Conservation (phyloP, 2,113 vertebrate genomes). For the human (Homo sapiens) region DNA sequence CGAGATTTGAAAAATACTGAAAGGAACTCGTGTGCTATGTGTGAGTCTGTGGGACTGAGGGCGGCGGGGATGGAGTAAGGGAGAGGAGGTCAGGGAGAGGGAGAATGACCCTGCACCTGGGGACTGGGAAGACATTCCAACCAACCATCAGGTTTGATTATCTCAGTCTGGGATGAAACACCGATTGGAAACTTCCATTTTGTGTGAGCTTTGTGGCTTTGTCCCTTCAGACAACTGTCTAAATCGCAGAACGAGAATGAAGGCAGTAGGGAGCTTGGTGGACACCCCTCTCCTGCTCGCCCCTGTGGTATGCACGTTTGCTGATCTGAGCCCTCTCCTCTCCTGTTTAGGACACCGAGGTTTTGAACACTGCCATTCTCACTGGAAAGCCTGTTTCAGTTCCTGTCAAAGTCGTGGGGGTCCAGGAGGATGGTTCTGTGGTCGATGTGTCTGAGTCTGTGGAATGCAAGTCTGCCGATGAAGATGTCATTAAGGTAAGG, state of each 20-base stretch:
- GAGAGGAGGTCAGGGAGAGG: rapidly evolving
- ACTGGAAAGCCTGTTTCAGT: constrained; percentile 82
- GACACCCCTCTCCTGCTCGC: rapidly evolving
- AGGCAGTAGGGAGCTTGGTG: rapidly evolving
- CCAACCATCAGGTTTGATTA: not conserved
- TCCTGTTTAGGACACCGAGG: constrained; percentile 76
- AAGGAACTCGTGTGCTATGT: rapidly evolving
- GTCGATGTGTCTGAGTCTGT: constrained; percentile 77
- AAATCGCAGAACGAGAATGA: rapidly evolving
- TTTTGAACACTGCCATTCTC: constrained; percentile 86
- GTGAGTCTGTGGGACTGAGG: not conserved
- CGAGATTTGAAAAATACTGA: not conserved
- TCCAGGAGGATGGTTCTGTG: constrained; percentile 84
- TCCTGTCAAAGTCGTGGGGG: constrained; percentile 83
- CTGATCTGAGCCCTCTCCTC: not conserved
- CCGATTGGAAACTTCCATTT: no score
- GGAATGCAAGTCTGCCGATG: constrained; percentile 85
- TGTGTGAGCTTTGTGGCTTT: no score
- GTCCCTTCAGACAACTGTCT: rapidly evolving
- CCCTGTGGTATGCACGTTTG: rapidly evolving
- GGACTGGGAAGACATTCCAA: not conserved
- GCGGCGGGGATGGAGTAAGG: rapidly evolving
- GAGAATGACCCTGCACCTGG: rapidly evolving
- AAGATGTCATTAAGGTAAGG: constrained; percentile 86
- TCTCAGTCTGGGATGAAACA: not conserved